Percentiles rank a stretch among this genome's conserved stretches.
These are phyloP conservation scores for Protomyctophum bolini DNA, from an alignment of 2,113 vertebrate genomes.

Conservation along the genomic window DNA sequence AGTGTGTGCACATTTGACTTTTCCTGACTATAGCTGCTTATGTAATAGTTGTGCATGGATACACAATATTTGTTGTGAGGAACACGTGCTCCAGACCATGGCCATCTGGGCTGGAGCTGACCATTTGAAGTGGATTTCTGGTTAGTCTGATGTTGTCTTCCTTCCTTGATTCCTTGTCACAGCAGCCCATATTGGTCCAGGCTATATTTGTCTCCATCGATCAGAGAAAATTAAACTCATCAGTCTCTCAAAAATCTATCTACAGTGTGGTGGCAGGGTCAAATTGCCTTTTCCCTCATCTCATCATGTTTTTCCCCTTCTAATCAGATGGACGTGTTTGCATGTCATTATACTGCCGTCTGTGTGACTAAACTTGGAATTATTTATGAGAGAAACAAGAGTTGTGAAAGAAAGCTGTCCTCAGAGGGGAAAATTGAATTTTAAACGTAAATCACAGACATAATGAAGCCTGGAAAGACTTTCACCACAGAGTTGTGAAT, in stretches of 20 bases:
- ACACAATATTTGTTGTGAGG: neutral
- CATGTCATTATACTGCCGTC: slow-evolving; percentile 61
- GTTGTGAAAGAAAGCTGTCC: slow-evolving; percentile 33
- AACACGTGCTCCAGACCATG: slow-evolving; percentile 13
- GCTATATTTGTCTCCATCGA: slow-evolving; percentile 31
- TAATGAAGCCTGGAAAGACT: slow-evolving; percentile 39
- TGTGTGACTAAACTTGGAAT: slow-evolving; percentile 33
- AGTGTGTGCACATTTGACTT: neutral
- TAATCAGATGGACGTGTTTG: slow-evolving; percentile 58
- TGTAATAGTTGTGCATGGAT: neutral
- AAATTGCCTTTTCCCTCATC: slow-evolving; percentile 23
- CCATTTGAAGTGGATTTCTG: slow-evolving; percentile 11
- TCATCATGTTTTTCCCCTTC: slow-evolving; percentile 33
- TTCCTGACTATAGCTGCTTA: neutral
- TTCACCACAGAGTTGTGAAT: neutral
- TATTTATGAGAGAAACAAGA: slow-evolving; percentile 27
- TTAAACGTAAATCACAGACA: slow-evolving; percentile 62
- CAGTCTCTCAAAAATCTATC: slow-evolving; percentile 37
- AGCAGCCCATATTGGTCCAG: neutral
- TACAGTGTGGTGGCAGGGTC: slow-evolving; percentile 4
- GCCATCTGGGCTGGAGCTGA: slow-evolving; percentile 21
- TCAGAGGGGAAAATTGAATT: slow-evolving; percentile 40
- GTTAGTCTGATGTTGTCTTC: neutral
- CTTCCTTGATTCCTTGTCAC: no score
- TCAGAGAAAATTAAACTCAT: slow-evolving; percentile 48